Base-by-base conservation (phyloP, 2,888 invertebrate species). In the Drosophila lutescens region DNA sequence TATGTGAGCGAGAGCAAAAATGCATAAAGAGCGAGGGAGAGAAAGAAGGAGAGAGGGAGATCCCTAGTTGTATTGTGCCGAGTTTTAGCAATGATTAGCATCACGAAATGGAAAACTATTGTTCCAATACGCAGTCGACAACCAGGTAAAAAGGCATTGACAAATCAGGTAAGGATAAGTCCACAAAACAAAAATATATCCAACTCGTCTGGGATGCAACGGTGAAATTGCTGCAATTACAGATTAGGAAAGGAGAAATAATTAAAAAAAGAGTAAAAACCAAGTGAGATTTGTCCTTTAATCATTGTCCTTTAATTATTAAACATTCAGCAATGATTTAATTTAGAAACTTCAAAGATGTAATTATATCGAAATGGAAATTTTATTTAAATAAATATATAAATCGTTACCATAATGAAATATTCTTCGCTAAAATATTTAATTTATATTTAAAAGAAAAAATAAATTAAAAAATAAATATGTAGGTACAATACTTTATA, bases 71-170 rank as follows among this genome's bases (percentile, higher is more conserved):
- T 70, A 47, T 66, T 67, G 68, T 47, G 49, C 57, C 59, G 68
- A 74, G 77, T 83, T 82, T 88, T 84, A 71, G 83, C 83, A 83
- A 78, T 83, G 83, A 83, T 83, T 83, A 83, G 88, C 88, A 83
- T 88, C 83, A 84, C 72, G 69, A 78, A 88, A 88, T 74, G 68
- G 70, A 73, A 86, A 81, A 84, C 79, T 63, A 81, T 85, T 85
- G 89, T 85, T 87, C 79, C 85, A 88, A 88, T 88, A 85, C 82
- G 88, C 86, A 80, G 77, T 32, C 36, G 46, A 67, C 50, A 49
- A 38, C 56, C 74, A 86, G 80, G 86, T 82, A 85, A 59, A 69
- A 76, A 58, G 55, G 77, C 86, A 86, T 78, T 88, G 78, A 88
- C 80, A 88, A 86, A 86, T 86, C 82, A 88, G 82, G 82, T 88